Conservation (phyloP, 2,113 vertebrate genomes). For the Bubo bubo region DNA sequence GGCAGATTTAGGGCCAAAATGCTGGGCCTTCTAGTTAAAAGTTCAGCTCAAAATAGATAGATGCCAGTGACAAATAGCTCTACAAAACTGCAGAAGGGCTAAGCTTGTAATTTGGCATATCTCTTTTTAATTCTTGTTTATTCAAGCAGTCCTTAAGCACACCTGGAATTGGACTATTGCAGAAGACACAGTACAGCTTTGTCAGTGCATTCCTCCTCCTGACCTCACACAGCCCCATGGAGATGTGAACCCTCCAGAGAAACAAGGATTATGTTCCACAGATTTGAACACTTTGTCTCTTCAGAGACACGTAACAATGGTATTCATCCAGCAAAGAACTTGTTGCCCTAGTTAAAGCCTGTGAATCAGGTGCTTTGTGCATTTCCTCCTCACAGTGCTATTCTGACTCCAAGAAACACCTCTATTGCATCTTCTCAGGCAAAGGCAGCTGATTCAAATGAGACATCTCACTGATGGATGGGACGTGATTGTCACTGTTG, state of each 20-base stretch:
- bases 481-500: neutral
- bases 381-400: neutral
- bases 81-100: neutral
- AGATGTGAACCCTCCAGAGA: neutral
- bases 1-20: neutral
- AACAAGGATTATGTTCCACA: neutral
- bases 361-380: neutral
- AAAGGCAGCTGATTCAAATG: neutral
- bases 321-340: neutral
- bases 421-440: neutral
- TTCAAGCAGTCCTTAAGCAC: neutral
- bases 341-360: neutral
- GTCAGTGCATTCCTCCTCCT: neutral
- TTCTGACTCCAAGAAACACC: neutral
- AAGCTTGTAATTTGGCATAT: neutral
- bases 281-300: neutral
- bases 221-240: neutral
- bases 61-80: neutral
- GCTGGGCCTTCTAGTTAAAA: neutral
- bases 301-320: neutral
- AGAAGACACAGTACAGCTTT: neutral
- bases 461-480: neutral
- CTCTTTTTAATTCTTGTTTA: neutral
- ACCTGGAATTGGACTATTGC: neutral
- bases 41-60: neutral